These are phyloP conservation scores for Lithobates sylvaticus DNA, from an alignment of 2,797 vertebrate genomes.

Conservation along the genomic window DNA sequence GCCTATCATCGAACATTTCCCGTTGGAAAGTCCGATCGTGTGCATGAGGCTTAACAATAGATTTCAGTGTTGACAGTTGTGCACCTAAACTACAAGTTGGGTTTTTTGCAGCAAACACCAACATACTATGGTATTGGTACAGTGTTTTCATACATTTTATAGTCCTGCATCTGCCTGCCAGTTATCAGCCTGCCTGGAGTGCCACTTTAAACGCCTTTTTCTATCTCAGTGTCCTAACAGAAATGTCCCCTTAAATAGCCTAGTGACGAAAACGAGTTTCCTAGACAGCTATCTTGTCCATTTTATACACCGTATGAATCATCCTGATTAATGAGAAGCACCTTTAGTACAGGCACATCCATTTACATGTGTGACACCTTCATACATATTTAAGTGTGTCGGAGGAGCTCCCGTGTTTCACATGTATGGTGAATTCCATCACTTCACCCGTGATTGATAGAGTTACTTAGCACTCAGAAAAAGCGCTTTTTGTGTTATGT, in stretches of 20 bases:
- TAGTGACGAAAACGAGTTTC: background rate
- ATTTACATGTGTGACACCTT: conserved; percentile 15
- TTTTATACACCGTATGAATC: conserved; percentile 3
- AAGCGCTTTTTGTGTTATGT: background rate
- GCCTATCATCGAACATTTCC: no score
- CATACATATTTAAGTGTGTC: conserved; percentile 13
- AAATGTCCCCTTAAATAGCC: background rate
- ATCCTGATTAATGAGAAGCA: conserved; percentile 25
- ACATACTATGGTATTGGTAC: no score
- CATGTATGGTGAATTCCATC: background rate
- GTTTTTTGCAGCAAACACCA: no score
- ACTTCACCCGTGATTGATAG: conserved; percentile 2
- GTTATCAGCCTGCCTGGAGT: background rate
- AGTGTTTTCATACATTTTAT: no score
- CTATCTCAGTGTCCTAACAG: background rate
- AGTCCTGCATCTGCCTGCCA: no score
- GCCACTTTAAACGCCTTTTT: background rate
- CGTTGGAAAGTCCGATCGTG: no score
- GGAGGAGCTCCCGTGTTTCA: background rate
- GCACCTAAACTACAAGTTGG: no score
- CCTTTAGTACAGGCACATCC: background rate
- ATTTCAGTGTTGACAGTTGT: no score
- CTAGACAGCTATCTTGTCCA: background rate
- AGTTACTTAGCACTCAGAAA: background rate
- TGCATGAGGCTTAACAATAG: no score